Evolutionary conservation across 2,888 invertebrate genomes (phyloP), one percentile per base, ranked within the genome.

Genomic region (Tyria jacobaeae): DNA sequence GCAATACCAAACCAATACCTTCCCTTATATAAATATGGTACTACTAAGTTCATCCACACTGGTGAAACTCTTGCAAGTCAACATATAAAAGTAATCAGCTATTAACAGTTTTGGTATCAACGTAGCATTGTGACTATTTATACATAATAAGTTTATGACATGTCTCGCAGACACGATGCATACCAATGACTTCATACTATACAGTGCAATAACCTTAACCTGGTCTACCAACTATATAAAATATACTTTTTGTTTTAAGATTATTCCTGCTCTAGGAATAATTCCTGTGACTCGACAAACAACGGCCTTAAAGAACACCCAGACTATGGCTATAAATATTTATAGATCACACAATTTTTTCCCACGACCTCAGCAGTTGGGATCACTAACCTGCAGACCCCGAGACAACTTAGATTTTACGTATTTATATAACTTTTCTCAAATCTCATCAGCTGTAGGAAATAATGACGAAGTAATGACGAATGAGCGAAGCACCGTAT

Each of bases 141-240:
- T 24, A 49, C 2, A 49, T 49, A 27, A 24, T 24, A 37, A 37
- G 9, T 37, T 25, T 37, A 53, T 37, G 52, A 53, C 52, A 37
- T 25, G 12, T 44, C 44, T 37, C 17, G 17, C 17, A 31, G 31
- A 37, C 52, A 24, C 35, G 21, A 24, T 53, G 66, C 59, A 66
- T 70, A 56, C 50, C 9, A 65, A 63, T 66, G 55, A 60, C 57
- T 57, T 63, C 41, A 39, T 53, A 53, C 4, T 39, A 53, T 24
- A 53, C 37, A 66, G 71, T 64, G 53, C 71, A 62, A 64, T 12
- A 49, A 73, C 74, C 64, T 60, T 50, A 39, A 25, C 25, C 25
- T 39, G 9, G 24, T 39, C 39, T 35, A 44, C 21, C 21, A 44
- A 44, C 12, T 44, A 44, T 21, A 27, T 4, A 4, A n/a, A n/a